A percentile compares a stretch with the other conserved stretches of the same genome.
phyloP scores from a whole-genome alignment of 1,140 invertebrate species.

The Scaptomyza pallida region DNA sequence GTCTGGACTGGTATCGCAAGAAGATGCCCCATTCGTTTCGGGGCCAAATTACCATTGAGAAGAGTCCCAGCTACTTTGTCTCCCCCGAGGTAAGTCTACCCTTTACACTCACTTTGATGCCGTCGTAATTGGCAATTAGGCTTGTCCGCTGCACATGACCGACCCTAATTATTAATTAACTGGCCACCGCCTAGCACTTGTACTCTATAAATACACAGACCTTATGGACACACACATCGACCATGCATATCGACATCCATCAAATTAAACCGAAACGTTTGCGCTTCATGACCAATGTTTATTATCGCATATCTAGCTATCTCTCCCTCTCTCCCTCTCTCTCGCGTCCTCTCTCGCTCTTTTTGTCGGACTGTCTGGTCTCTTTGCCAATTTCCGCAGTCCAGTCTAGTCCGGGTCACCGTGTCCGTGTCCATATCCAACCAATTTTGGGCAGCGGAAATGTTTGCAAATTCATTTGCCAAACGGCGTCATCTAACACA shows the following conservation, averaged over 20 bases:
- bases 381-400: constrained; percentile 43
- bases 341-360: neutral
- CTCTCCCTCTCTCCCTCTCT: neutral
- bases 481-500: constrained; percentile 75
- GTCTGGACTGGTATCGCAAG: constrained; percentile 95
- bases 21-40: constrained; percentile 96
- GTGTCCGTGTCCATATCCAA: constrained; percentile 55
- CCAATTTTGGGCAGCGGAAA: constrained; percentile 74
- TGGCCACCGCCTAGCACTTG: constrained; percentile 18
- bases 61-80: constrained; percentile 98
- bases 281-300: neutral
- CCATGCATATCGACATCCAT: constrained; percentile 55
- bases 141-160: constrained; percentile 36
- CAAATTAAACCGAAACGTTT: constrained; percentile 74
- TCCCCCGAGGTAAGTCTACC: constrained; percentile 92
- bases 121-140: constrained; percentile 75
- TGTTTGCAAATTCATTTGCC: constrained; percentile 80
- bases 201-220: neutral
- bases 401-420: neutral
- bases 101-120: constrained; percentile 55
- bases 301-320: neutral
- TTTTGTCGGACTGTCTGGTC: neutral
- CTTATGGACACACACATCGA: too few species aligned
- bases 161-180: constrained; percentile 75
- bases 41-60: constrained; percentile 97